Conservation (phyloP, 1,140 invertebrate genomes). For the Agrypnia vestita region DNA sequence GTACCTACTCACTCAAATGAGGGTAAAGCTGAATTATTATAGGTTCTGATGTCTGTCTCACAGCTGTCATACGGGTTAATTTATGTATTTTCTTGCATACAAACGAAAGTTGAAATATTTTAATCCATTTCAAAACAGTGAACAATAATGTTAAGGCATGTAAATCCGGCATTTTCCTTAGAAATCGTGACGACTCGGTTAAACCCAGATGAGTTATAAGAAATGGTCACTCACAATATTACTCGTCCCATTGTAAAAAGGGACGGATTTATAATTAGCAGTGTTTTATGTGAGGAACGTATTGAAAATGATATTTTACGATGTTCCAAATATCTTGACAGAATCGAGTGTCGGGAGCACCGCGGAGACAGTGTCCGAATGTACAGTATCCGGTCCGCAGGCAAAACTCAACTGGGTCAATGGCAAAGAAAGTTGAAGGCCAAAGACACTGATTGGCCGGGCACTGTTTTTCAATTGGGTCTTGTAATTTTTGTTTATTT, state of each 20-base stretch:
- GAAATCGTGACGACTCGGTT: slow-evolving; percentile 3
- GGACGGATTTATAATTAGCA: too few relatives aligned
- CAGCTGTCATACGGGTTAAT: too few relatives aligned
- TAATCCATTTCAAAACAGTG: background rate
- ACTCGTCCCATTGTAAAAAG: too few relatives aligned
- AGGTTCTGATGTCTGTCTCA: too few relatives aligned
- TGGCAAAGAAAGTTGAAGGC: slow-evolving; percentile 60
- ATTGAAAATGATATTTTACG: too few relatives aligned
- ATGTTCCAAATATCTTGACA: background rate
- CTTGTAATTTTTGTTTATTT: background rate
- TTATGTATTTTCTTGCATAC: too few relatives aligned
- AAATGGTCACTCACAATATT: too few relatives aligned
- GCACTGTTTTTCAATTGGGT: slow-evolving; percentile 16
- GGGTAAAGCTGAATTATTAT: too few relatives aligned
- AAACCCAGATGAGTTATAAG: too few relatives aligned
- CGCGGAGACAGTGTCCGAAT: slow-evolving; percentile 32
- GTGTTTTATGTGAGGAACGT: too few relatives aligned
- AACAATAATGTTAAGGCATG: slow-evolving; percentile 14
- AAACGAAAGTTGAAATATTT: background rate
- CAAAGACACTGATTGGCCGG: slow-evolving; percentile 36
- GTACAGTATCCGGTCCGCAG: slow-evolving; percentile 35
- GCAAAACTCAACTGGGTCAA: slow-evolving; percentile 54
- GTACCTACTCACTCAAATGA: too few relatives aligned
- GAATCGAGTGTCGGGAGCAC: background rate
- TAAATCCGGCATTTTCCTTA: background rate